Conservation (phyloP, 2,888 invertebrate species). For the Tortrix viridana region DNA sequence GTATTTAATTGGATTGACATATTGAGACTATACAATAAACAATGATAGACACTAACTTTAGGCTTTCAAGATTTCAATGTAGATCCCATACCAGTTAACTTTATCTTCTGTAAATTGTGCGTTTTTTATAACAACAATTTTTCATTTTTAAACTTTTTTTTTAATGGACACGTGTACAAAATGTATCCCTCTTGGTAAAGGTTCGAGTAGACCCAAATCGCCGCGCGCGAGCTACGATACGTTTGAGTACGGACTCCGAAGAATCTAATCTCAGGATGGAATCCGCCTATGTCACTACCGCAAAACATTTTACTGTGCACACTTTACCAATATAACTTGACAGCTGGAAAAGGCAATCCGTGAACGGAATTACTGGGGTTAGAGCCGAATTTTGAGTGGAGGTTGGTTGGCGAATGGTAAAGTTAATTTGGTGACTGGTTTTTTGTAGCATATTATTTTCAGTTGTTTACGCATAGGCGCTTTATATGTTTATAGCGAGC, state of each 20-base stretch:
- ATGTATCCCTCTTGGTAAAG: conserved; percentile 17
- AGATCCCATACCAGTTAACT: too few relatives aligned
- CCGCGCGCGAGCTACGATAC: conserved; percentile 22
- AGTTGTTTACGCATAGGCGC: conserved; percentile 28
- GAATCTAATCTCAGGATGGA: conserved; percentile 41
- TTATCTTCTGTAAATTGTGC: too few relatives aligned
- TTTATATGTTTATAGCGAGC: conserved; percentile 27
- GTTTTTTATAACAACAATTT: too few relatives aligned
- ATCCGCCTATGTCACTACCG: conserved; percentile 34
- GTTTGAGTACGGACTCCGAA: conserved; percentile 35
- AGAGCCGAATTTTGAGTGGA: neutral
- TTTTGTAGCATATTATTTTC: conserved; percentile 28
- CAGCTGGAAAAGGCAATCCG: neutral
- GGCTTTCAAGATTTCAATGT: too few relatives aligned
- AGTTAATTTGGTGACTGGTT: conserved; percentile 9
- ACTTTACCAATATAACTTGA: conserved; percentile 10
- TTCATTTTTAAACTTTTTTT: too few relatives aligned
- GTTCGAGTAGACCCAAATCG: conserved; percentile 3
- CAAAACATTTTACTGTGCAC: conserved; percentile 31
- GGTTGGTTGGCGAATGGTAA: neutral
- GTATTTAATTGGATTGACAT: too few relatives aligned
- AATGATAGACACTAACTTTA: too few relatives aligned
- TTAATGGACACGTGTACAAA: neutral
- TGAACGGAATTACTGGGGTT: neutral
- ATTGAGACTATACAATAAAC: too few relatives aligned